A percentile compares a stretch with the other conserved stretches of the same genome.
These are phyloP conservation scores for Emberiza fucata DNA, from an alignment of 2,113 vertebrate genomes.

Conservation along the genomic window DNA sequence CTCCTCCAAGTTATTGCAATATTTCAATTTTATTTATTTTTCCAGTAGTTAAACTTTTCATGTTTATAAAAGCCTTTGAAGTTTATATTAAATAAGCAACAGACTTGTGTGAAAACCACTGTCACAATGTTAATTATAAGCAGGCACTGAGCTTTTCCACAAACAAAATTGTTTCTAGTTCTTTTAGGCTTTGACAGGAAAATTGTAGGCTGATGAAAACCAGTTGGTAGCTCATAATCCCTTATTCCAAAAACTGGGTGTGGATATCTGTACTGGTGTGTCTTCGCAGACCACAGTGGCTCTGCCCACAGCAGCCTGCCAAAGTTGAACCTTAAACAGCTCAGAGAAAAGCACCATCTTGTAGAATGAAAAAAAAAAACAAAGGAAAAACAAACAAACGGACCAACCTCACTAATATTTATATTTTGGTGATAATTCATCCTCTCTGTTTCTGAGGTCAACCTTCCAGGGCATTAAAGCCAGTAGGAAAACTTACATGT, in stretches of 20 bases:
- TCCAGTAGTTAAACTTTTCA: background rate
- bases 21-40: constrained; percentile 1
- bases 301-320: background rate
- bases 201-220: constrained; percentile 1
- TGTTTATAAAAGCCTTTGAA: background rate
- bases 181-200: constrained; percentile 1
- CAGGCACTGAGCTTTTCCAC: background rate
- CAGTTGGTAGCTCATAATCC: background rate
- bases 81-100: background rate
- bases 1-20: background rate
- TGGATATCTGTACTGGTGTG: background rate
- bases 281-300: accelerated
- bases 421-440: background rate
- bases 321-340: background rate
- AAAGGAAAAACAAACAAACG: background rate
- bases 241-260: background rate
- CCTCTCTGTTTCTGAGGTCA: background rate
- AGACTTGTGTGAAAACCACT: background rate
- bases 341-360: background rate
- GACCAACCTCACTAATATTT: background rate
- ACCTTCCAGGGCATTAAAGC: background rate
- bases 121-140: background rate
- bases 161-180: constrained; percentile 5
- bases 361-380: background rate
- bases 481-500: background rate